Base-by-base conservation (phyloP, 2,888 invertebrate species). In the Dichetophora obliterata region DNA sequence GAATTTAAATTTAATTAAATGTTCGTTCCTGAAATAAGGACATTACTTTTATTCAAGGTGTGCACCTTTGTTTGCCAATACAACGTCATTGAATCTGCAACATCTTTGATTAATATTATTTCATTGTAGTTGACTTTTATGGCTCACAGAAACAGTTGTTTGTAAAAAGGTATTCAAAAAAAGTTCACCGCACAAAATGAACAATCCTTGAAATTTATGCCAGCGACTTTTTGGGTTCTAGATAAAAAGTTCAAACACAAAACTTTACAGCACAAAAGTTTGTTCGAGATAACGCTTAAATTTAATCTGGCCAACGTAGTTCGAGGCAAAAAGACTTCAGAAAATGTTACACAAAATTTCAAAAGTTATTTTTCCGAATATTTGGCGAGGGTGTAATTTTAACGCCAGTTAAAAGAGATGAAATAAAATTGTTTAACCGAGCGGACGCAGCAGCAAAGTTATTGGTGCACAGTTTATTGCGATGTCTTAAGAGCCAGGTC, bases 161-260 rank as follows among this genome's bases (percentile, higher is more conserved):
- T 63, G 31, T n/a, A n/a, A 31, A n/a, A 59, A 59, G 22, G 22
- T 22, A 54, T 5, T 22, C 24, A 27, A 24, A 59, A 59, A 59
- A 19, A 22, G 4, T 9, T 11, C 57, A 9, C 22, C 27, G 14
- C 0, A 27, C 11, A 1, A 27, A 59, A 54, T 16, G 52, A 61
- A 59, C 14, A 61, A 50, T 66, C 9, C 43, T 52, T 48, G 27
- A 54, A 70, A 34, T 31, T 31, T 71, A 43, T 3, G 14, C 11
- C 22, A 59, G 71, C 71, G 43, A 43, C 43, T 43, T 37, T 43
- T 24, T 59, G 37, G 24, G 22, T 6, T 31, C 37, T 22, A 48
- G 75, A 75, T 75, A 75, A 75, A 75, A 68, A 75, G 74, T 63
- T 74, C 16, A 57, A 24, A 71, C 50, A 71, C 27, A 70, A 70